A percentile compares a stretch with the other conserved stretches of the same genome.
These are phyloP conservation scores for Pangasius sanitwongsei DNA, from an alignment of 2,797 vertebrate species.

Conservation along the genomic window DNA sequence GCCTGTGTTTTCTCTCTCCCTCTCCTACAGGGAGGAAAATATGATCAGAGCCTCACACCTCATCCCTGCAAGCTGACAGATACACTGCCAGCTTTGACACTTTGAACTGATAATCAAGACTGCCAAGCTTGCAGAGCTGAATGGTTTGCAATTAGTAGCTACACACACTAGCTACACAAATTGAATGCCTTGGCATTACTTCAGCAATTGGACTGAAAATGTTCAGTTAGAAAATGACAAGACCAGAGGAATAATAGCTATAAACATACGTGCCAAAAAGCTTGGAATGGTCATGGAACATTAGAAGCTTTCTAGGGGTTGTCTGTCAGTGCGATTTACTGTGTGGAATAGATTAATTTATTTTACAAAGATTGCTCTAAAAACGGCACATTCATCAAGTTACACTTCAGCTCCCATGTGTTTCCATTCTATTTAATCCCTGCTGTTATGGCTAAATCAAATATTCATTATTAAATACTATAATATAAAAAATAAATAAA, in stretches of 20 bases:
- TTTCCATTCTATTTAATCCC: slow-evolving; percentile 18
- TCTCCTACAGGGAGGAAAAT: slow-evolving; percentile 53
- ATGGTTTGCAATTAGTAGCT: slow-evolving; percentile 20
- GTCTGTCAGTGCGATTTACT: slow-evolving; percentile 4
- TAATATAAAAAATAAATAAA: background rate
- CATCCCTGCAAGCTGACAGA: slow-evolving; percentile 27
- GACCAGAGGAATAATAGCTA: background rate
- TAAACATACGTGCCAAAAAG: background rate
- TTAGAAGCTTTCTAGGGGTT: background rate
- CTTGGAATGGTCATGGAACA: background rate
- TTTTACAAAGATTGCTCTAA: slow-evolving; percentile 7
- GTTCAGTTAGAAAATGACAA: background rate
- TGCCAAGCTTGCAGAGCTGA: background rate
- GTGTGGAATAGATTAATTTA: slow-evolving; percentile 5
- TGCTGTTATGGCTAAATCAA: background rate
- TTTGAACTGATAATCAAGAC: slow-evolving; percentile 36
- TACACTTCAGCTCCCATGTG: background rate
- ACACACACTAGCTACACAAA: background rate
- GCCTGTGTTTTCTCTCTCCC: slow-evolving; percentile 21
- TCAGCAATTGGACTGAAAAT: background rate
- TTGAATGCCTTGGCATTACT: background rate
- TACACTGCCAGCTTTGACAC: background rate
- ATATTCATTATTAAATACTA: background rate
- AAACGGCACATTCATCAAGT: background rate
- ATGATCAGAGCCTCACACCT: slow-evolving; percentile 47